Conservation (phyloP, 2,797 vertebrate species). For the Myripristis murdjan region DNA sequence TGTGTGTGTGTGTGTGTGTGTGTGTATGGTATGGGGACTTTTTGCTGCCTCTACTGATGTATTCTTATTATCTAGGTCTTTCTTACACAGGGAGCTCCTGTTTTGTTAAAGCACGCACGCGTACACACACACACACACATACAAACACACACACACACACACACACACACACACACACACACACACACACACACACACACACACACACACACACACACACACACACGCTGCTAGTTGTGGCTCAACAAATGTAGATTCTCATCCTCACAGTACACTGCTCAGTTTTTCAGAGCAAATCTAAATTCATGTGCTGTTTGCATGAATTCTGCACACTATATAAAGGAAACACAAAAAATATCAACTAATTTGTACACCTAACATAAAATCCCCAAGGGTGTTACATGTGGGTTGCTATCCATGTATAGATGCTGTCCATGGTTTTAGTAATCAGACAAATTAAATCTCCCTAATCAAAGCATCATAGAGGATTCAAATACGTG, state of each 20-base stretch:
- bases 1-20: too few relatives aligned
- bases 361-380: not conserved
- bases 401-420: not conserved
- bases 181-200: too few relatives aligned
- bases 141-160: not conserved
- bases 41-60: too few relatives aligned
- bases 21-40: too few relatives aligned
- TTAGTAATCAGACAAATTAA: not conserved
- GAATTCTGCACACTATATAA: too few relatives aligned
- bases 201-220: constrained; percentile 1
- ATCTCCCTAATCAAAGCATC: constrained; percentile 5
- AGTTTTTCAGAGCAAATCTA: not conserved
- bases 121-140: too few relatives aligned
- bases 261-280: not conserved
- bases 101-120: too few relatives aligned
- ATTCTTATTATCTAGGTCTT: too few relatives aligned
- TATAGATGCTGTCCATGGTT: not conserved
- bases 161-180: not conserved
- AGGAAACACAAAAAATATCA: too few relatives aligned
- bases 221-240: not conserved
- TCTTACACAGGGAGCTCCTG: not conserved
- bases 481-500: too few relatives aligned
- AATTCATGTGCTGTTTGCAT: not conserved
- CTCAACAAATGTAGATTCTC: not conserved
- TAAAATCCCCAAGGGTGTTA: not conserved